phyloP scores from a whole-genome alignment of 2,113 vertebrate species.

The Archilochus colubris region DNA sequence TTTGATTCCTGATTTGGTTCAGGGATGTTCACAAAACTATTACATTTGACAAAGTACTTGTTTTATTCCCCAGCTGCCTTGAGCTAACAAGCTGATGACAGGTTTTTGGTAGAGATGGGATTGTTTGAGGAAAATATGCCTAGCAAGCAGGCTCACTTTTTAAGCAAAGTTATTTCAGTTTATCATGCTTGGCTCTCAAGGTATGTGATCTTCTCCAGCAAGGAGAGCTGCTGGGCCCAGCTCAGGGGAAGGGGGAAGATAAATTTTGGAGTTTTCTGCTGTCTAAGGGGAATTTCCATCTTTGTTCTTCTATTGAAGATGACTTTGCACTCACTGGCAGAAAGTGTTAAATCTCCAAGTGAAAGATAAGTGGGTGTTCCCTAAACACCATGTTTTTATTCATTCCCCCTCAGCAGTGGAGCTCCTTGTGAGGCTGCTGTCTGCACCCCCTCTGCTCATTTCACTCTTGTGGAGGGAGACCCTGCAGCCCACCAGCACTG shows the following conservation, averaged over 20 bases:
- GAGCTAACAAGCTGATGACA: neutral
- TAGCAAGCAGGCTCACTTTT: constrained; percentile 3
- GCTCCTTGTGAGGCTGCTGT: neutral
- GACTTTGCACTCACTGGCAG: neutral
- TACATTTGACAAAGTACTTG: neutral
- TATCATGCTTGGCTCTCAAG: neutral
- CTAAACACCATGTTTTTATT: neutral
- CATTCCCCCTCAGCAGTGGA: rapidly evolving
- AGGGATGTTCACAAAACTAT: neutral
- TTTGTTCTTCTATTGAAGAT: neutral
- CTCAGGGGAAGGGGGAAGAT: neutral
- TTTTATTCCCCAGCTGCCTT: constrained; percentile 12
- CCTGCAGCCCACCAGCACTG: neutral
- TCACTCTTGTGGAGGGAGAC: neutral
- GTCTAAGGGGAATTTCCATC: neutral
- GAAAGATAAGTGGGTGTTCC: neutral
- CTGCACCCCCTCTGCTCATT: neutral
- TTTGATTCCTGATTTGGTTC: neutral
- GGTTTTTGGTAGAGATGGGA: neutral
- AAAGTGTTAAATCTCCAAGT: neutral
- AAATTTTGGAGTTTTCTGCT: neutral
- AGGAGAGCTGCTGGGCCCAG: constrained; percentile 2
- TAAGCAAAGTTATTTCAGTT: neutral
- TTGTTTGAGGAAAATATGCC: constrained; percentile 14
- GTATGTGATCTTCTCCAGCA: neutral